Evolutionary conservation across 2,797 vertebrate species (phyloP), one percentile per base, ranked within the genome.

Genomic region (Cynopterus sphinx): DNA sequence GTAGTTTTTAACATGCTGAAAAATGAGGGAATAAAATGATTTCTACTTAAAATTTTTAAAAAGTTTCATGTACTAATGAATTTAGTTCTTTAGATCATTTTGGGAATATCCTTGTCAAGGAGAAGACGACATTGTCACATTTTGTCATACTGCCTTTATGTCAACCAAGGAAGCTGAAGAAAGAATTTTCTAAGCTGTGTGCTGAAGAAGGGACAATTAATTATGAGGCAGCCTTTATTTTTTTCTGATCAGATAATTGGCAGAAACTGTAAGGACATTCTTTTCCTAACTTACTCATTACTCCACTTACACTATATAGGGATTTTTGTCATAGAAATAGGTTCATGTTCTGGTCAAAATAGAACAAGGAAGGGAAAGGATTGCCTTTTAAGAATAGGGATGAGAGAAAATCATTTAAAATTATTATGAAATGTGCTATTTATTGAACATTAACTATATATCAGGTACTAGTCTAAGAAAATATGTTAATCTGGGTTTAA

Each of bases 81-180:
- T 55, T 91, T 4, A 21, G 75, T 97, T 97, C 49, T 22, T n/a
- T 59, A 68, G 43, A 17, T 95, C 65, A 22, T 84, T 51, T 86
- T 28, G 89, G 88, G 87, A 55, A 78, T 91, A 67, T 41, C 2
- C 33, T 91, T 93, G 95, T 73, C 86, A 95, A 59, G 88, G 33
- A 78, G 57, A 95, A 79, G 51, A 74, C 95, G 98, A 85, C 92
- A 74, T 97, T 97, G 97, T 96, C 92, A 94, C 57, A 31, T 97
- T 98, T 98, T 96, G 96, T 97, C 97, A 96, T 95, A 83, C 98
- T 98, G 97, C 98, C 98, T 97, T 95, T 97, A 98, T 98, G 87
- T 98, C 97, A 97, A 98, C 98, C 98, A 98, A 98, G 91, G 97
- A 98, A 98, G 98, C 97, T 31, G 90, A 97, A 97, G 98, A 98